Base-by-base conservation (phyloP, 1,140 invertebrate species). In the Galleria mellonella region DNA sequence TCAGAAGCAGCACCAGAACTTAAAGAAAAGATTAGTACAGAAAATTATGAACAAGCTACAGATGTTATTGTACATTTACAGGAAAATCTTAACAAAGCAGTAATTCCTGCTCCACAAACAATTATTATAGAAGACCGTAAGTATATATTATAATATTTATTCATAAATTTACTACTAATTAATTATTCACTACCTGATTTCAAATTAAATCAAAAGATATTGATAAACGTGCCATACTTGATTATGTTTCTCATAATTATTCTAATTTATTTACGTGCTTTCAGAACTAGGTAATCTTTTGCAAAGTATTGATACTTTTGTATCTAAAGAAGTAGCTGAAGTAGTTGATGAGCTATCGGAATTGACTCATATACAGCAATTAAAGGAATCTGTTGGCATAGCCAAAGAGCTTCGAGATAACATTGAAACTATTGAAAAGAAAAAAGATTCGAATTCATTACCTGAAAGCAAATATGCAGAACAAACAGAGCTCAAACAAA, bases 281-380 rank as follows among this genome's bases (percentile, higher is more conserved):
- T 1, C 29, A 42, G 39, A 13, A 17, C 15, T 9, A 2, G 29
- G 14, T n/a, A 11, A 30, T 12, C 43, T 72, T 0, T 12, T 60
- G 6, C 38, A 62, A 36, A 50, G 64, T 43, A 58, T 74, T 9
- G 44, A 63, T n/a, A 53, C 63, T 35, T 69, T 57, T 15, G 39
- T 66, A 13, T 56, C 55, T 32, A 40, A 57, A 9, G 52, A 69
- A 37, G 36, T 51, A n/a, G 17, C 42, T 10, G 39, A 58, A 40
- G 31, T 48, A n/a, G 40, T 71, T 5, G 43, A 40, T 0, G 35
- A 66, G 14, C 29, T 67, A 35, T 42, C 55, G 0, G 17, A 43
- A 27, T 4, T 36, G 10, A 10, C 15, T 27, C n/a, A 48, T 37
- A 23, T 31, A 14, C 47, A 56, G 23, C 33, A 56, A 13, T 28